Percentiles rank a stretch among this genome's conserved stretches.
Evolutionary conservation across 2,888 invertebrate species (phyloP).

Genomic region (Tubulanus polymorphus): DNA sequence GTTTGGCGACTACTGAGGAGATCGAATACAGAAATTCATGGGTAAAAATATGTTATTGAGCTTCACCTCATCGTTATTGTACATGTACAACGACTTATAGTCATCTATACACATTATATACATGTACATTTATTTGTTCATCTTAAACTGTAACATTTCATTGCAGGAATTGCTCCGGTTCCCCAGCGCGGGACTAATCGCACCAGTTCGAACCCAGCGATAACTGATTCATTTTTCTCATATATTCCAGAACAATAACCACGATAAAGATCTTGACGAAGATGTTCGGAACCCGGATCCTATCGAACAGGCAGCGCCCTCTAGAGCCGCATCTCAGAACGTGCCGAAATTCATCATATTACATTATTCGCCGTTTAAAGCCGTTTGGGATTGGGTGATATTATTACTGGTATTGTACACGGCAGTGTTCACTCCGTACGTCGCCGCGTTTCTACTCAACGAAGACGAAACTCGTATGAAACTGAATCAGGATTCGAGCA

Average conservation of each 20-base stretch:
- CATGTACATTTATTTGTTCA: too few relatives aligned
- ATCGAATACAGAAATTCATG: too few relatives aligned
- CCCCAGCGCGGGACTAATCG: too few relatives aligned
- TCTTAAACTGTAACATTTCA: too few relatives aligned
- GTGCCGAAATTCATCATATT: conserved; percentile 50
- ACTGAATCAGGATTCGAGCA: conserved; percentile 39
- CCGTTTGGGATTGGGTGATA: conserved; percentile 54
- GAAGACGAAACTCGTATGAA: conserved; percentile 45
- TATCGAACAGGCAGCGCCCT: not conserved
- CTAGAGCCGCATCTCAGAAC: not conserved
- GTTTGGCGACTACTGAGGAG: too few relatives aligned
- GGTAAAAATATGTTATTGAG: too few relatives aligned
- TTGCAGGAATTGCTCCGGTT: too few relatives aligned
- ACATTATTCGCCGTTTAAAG: conserved; percentile 54
- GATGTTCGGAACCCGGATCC: not conserved
- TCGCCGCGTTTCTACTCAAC: conserved; percentile 49
- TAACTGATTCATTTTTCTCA: not conserved
- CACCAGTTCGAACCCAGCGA: too few relatives aligned
- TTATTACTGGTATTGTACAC: conserved; percentile 52
- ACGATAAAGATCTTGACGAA: not conserved
- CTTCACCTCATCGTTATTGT: too few relatives aligned
- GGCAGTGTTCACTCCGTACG: conserved; percentile 52
- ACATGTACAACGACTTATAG: too few relatives aligned
- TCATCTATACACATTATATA: too few relatives aligned
- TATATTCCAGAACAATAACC: not conserved